Conservation (phyloP, 1,140 invertebrate genomes). For the Chlorops oryzae region DNA sequence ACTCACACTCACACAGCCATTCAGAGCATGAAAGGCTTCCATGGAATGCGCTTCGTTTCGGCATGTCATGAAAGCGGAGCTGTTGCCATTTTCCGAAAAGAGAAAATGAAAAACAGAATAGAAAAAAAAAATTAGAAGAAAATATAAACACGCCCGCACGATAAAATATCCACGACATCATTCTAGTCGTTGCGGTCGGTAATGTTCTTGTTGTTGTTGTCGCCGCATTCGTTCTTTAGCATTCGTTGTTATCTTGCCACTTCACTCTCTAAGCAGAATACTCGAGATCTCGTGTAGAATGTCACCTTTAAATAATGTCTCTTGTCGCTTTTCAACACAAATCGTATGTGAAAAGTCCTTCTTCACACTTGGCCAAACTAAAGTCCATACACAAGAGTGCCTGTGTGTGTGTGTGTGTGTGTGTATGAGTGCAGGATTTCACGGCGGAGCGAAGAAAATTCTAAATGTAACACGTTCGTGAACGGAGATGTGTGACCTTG, state of each 20-base stretch:
- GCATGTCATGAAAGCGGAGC: background rate
- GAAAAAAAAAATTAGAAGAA: background rate
- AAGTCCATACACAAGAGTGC: background rate
- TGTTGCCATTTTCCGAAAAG: constrained; percentile 6
- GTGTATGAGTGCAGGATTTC: background rate
- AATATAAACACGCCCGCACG: constrained; percentile 10
- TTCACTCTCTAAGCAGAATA: background rate
- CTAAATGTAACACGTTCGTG: no score
- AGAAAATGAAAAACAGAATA: background rate
- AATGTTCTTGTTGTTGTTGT: background rate
- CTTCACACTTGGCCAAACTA: background rate
- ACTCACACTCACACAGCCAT: constrained; percentile 17
- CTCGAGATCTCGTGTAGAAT: constrained; percentile 36
- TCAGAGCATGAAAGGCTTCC: constrained; percentile 2
- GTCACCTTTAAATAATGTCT: constrained; percentile 45
- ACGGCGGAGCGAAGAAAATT: background rate
- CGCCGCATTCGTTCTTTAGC: background rate
- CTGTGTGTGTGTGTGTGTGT: background rate
- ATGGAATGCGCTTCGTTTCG: background rate
- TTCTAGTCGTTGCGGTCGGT: constrained; percentile 6
- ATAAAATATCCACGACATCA: constrained; percentile 22
- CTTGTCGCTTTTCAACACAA: constrained; percentile 43
- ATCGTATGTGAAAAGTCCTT: constrained; percentile 41
- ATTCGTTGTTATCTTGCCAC: background rate
- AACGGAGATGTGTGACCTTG: no score